These are phyloP conservation scores for Pogonocichla stellata DNA, from an alignment of 2,113 vertebrate species.

Conservation along the genomic window DNA sequence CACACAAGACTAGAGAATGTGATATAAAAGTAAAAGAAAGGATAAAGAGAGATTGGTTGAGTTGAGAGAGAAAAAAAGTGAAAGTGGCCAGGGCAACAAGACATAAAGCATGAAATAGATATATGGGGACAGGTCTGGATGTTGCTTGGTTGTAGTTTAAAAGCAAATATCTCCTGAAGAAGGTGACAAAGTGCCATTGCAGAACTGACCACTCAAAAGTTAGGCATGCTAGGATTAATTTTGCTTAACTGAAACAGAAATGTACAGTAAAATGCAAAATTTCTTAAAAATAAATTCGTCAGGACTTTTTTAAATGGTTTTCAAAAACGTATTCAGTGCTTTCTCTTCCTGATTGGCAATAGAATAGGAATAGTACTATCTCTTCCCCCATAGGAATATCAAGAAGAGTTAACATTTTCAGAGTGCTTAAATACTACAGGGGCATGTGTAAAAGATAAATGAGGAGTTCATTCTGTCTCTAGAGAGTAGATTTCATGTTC, in stretches of 20 bases:
- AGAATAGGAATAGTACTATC: neutral
- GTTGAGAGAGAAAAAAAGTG: neutral
- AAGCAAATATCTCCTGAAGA: neutral
- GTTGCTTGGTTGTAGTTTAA: neutral
- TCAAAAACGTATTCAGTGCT: neutral
- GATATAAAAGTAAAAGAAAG: neutral
- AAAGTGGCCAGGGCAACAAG: neutral
- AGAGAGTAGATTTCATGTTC: neutral
- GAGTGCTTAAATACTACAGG: neutral
- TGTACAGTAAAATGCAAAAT: neutral
- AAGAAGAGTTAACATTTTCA: neutral
- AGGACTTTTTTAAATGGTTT: neutral
- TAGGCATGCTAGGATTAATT: neutral
- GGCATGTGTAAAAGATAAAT: neutral
- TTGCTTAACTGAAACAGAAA: neutral
- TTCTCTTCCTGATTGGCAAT: neutral
- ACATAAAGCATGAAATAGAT: neutral
- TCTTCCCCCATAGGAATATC: neutral
- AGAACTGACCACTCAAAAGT: neutral
- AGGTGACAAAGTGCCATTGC: neutral
- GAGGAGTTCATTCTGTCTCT: neutral
- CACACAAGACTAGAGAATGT: neutral
- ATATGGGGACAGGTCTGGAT: neutral
- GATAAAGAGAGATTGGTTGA: neutral
- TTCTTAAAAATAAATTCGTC: neutral